Percentiles rank a stretch among this genome's conserved stretches.
phyloP scores from a whole-genome alignment of 2,888 invertebrate species.

The Noctua fimbriata region DNA sequence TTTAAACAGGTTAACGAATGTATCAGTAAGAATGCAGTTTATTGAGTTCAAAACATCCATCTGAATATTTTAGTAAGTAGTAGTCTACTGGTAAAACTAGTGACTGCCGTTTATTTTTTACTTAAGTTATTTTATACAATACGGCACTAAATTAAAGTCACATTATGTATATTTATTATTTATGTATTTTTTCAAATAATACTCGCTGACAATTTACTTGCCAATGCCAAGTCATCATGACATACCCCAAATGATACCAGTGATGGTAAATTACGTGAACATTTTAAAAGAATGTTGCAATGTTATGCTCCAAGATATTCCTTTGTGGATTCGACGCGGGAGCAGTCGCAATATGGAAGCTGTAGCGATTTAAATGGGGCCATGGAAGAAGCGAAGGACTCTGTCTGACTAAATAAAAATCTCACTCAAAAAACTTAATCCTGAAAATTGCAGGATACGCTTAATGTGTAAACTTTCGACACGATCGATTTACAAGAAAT shows the following conservation, averaged over 20 bases:
- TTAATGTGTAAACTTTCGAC: too few species aligned
- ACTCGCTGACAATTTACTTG: background rate
- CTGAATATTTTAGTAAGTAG: background rate
- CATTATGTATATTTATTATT: background rate
- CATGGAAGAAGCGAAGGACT: background rate
- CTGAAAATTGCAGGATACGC: background rate
- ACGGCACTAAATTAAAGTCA: background rate
- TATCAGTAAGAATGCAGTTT: background rate
- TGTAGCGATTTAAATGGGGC: conserved; percentile 17
- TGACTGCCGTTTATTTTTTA: background rate
- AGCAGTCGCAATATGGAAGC: conserved; percentile 16
- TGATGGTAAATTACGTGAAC: background rate
- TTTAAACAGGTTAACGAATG: background rate
- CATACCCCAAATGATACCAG: background rate
- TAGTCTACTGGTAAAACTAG: background rate
- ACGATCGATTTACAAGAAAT: background rate
- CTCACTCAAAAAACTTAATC: background rate
- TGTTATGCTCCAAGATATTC: conserved; percentile 37
- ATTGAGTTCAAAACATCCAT: background rate
- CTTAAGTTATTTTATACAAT: background rate
- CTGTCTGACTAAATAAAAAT: background rate
- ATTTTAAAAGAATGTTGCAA: conserved; percentile 53
- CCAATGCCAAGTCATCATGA: background rate
- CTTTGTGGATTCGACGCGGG: conserved; percentile 52
- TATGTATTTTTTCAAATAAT: background rate